Conservation (phyloP, 2,113 vertebrate species). For the Benthochromis sp. region DNA sequence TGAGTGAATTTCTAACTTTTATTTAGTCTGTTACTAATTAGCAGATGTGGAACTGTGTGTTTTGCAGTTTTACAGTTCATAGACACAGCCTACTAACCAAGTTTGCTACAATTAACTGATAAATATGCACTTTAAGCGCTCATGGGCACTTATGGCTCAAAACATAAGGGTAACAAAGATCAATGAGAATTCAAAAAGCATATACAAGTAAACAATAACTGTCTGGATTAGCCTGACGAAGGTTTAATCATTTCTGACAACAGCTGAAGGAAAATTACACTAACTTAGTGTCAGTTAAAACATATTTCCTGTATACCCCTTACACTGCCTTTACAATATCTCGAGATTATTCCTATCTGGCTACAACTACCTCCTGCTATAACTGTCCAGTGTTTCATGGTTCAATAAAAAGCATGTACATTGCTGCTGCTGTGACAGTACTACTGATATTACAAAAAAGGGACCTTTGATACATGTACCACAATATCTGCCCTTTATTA, state of each 20-base stretch:
- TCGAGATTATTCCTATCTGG: neutral
- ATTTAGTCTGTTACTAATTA: neutral
- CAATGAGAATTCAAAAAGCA: neutral
- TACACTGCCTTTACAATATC: neutral
- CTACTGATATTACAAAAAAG: neutral
- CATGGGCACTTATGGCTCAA: neutral
- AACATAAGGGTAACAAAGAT: neutral
- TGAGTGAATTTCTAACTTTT: neutral
- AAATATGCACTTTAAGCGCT: neutral
- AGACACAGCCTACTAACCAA: neutral
- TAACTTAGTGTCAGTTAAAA: neutral
- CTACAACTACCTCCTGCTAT: neutral
- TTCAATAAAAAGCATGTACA: neutral
- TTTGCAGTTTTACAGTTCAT: neutral
- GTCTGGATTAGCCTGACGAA: neutral
- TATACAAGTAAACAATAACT: neutral
- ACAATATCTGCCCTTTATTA: conserved; percentile 7
- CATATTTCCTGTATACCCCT: neutral
- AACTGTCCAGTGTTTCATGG: neutral
- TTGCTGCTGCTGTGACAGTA: neutral
- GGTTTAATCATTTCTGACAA: neutral
- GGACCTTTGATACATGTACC: neutral
- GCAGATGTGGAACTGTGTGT: neutral
- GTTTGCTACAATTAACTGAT: neutral
- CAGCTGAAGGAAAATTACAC: neutral